These are phyloP conservation scores for Chinchilla lanigera DNA, from an alignment of 2,113 vertebrate genomes.

Conservation along the genomic window DNA sequence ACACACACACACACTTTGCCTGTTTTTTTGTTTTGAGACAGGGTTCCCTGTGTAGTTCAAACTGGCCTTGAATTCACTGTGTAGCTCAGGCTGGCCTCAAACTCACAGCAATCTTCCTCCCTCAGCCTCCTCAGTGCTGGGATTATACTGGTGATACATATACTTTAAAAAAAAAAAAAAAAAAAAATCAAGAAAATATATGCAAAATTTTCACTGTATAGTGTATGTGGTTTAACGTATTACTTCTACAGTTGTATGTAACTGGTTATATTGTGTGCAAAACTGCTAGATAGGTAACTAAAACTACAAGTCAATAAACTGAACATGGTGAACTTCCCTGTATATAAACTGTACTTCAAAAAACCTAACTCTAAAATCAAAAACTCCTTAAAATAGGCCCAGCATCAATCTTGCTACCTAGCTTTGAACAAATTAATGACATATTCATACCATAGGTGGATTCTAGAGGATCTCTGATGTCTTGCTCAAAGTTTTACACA, in stretches of 20 bases:
- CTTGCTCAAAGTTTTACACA: neutral
- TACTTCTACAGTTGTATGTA: neutral
- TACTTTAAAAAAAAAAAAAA: neutral
- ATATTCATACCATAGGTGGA: neutral
- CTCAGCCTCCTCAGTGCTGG: neutral
- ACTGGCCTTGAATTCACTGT: neutral
- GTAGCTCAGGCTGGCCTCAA: neutral
- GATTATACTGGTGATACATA: neutral
- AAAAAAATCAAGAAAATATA: neutral
- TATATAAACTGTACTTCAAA: neutral
- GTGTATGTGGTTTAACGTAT: neutral
- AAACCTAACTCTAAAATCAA: slow-evolving; percentile 42
- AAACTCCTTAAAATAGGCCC: neutral
- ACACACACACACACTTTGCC: neutral
- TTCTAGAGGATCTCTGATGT: neutral
- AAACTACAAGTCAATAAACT: neutral
- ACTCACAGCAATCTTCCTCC: neutral
- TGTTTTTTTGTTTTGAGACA: neutral
- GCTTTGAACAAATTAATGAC: neutral
- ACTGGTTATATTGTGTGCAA: neutral
- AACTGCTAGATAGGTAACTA: neutral
- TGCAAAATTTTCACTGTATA: neutral
- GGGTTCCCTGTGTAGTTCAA: neutral
- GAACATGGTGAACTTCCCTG: neutral
- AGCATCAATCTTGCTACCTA: neutral